A percentile compares a stretch with the other conserved stretches of the same genome.
Evolutionary conservation across 2,113 vertebrate species (phyloP).

Genomic region (Pithys albifrons): DNA sequence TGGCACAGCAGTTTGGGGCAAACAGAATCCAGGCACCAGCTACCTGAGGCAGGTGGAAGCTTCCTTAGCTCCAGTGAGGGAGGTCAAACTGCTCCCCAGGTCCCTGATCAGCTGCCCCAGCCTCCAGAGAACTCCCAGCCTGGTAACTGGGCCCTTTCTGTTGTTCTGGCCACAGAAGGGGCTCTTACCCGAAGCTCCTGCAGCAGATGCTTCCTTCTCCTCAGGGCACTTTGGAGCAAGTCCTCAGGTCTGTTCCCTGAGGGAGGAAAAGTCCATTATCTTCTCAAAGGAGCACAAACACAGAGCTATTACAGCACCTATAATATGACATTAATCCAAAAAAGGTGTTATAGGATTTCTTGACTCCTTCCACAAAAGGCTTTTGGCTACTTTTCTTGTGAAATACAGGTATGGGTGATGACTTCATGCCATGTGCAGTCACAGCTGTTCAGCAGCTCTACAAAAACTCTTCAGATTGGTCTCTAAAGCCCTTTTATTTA

Average conservation of each 20-base stretch:
- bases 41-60: not conserved
- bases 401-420: not conserved
- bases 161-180: not conserved
- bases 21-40: not conserved
- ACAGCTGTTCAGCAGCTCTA: not conserved
- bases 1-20: not conserved
- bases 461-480: not conserved
- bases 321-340: not conserved
- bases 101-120: not conserved
- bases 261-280: not conserved
- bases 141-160: not conserved
- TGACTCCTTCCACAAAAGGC: not conserved
- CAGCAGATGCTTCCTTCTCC: constrained; percentile 77
- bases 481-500: not conserved
- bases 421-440: not conserved
- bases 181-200: constrained; percentile 79
- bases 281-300: not conserved
- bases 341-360: not conserved
- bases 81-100: not conserved
- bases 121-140: not conserved
- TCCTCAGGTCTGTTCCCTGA: constrained; percentile 71
- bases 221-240: constrained; percentile 75
- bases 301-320: not conserved
- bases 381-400: not conserved
- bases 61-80: rapidly evolving